Evolutionary conservation across 2,113 vertebrate genomes (phyloP).

Genomic region (Eretmochelys imbricata): DNA sequence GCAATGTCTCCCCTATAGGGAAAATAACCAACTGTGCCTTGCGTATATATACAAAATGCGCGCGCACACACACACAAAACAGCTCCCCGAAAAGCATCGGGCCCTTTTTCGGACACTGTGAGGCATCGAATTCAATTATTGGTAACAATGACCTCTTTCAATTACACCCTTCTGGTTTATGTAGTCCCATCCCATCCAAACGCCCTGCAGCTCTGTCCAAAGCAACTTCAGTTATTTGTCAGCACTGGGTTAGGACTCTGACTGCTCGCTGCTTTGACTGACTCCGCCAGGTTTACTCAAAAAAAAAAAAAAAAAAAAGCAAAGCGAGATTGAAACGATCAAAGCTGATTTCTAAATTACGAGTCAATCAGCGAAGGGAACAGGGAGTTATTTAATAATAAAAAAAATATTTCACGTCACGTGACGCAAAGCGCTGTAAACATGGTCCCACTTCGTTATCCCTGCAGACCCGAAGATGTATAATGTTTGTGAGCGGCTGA

Average conservation of each 20-base stretch:
- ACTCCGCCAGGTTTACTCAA: neutral
- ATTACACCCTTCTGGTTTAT: neutral
- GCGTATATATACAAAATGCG: neutral
- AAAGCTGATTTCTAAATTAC: neutral
- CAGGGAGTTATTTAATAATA: neutral
- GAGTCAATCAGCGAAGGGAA: neutral
- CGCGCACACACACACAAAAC: neutral
- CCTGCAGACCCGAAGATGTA: neutral
- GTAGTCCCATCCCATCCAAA: neutral
- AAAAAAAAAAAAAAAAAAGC: neutral
- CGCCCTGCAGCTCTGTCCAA: neutral
- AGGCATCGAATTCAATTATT: neutral
- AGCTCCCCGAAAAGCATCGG: neutral
- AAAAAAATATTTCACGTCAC: neutral
- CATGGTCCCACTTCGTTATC: neutral
- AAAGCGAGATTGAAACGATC: neutral
- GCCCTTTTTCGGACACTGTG: neutral
- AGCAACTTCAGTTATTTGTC: neutral
- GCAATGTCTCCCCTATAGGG: constrained; percentile 2
- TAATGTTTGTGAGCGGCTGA: neutral
- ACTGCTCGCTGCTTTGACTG: neutral
- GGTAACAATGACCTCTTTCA: neutral
- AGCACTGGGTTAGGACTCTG: neutral
- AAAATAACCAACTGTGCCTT: constrained; percentile 8
- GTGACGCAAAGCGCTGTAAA: neutral